phyloP scores from a whole-genome alignment of 2,797 vertebrate species.

The Sebastes iracundus region DNA sequence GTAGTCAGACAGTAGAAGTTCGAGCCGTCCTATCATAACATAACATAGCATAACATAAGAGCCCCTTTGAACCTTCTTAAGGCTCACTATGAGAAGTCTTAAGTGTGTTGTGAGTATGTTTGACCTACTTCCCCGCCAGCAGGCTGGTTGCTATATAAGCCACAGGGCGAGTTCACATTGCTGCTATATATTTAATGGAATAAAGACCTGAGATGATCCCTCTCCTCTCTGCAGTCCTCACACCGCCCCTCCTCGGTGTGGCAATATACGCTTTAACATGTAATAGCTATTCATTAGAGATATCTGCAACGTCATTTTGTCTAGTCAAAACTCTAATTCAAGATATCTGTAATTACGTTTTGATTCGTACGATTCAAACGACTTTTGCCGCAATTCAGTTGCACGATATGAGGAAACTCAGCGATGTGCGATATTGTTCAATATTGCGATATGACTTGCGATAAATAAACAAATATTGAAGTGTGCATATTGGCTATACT shows the following conservation, averaged over 20 bases:
- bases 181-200: slow-evolving; percentile 55
- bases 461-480: too few relatives aligned
- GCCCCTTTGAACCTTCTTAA: neutral
- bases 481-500: too few relatives aligned
- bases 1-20: neutral
- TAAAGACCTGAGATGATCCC: slow-evolving; percentile 64
- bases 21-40: slow-evolving; percentile 1
- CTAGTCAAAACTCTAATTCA: too few relatives aligned
- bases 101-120: slow-evolving; percentile 58
- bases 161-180: slow-evolving; percentile 40
- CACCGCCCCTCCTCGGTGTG: slow-evolving; percentile 38
- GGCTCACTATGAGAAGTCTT: slow-evolving; percentile 32
- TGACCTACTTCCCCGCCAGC: slow-evolving; percentile 70
- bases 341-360: too few relatives aligned
- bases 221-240: slow-evolving; percentile 56
- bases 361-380: too few relatives aligned
- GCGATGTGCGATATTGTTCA: too few relatives aligned
- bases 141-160: slow-evolving; percentile 40
- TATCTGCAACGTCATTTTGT: too few relatives aligned
- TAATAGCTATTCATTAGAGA: too few relatives aligned
- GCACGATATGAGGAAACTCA: too few relatives aligned
- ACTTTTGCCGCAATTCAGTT: too few relatives aligned
- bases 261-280: too few relatives aligned
- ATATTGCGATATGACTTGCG: too few relatives aligned
- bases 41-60: neutral